Conservation (phyloP, 2,113 vertebrate genomes). For the Theropithecus gelada region DNA sequence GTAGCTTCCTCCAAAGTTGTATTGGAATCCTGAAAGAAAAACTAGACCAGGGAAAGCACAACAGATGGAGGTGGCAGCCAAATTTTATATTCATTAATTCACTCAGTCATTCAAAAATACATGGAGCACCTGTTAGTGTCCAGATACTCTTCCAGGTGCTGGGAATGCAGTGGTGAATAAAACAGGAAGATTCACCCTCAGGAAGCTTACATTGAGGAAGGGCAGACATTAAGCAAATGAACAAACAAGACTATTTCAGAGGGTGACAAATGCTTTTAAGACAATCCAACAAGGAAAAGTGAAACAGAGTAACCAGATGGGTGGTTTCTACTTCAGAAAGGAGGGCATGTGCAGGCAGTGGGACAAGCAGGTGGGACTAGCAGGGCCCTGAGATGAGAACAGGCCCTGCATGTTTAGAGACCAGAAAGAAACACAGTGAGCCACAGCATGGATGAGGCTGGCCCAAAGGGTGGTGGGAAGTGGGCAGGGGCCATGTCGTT, state of each 20-base stretch:
- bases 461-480: background rate
- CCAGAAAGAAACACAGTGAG: background rate
- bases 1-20: background rate
- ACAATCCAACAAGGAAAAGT: background rate
- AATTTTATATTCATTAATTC: background rate
- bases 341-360: background rate
- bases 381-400: background rate
- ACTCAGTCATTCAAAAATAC: background rate
- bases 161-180: accelerated
- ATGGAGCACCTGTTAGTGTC: background rate
- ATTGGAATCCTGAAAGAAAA: background rate
- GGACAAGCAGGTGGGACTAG: no score
- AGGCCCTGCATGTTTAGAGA: background rate
- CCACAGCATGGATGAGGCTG: background rate
- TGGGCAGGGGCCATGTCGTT: no score
- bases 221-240: background rate
- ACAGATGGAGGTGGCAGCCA: background rate
- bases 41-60: background rate
- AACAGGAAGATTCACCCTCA: background rate
- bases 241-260: background rate
- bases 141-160: background rate
- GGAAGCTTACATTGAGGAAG: background rate
- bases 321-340: background rate
- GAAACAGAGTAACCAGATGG: background rate
- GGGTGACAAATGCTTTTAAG: background rate